phyloP scores from a whole-genome alignment of 2,113 vertebrate species.

The Tenebrosternarchus preto region DNA sequence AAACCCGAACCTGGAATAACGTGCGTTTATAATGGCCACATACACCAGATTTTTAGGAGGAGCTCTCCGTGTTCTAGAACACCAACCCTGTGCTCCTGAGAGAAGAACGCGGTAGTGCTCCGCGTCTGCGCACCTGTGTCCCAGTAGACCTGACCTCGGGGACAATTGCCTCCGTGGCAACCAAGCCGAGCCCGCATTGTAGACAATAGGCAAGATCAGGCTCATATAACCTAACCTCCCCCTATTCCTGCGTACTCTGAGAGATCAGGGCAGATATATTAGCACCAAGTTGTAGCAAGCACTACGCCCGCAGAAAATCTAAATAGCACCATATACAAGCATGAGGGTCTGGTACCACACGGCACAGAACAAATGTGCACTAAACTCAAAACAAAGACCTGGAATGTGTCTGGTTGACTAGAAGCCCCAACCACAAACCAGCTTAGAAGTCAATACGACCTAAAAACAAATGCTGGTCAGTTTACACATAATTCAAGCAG shows the following conservation, averaged over 20 bases:
- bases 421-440: neutral
- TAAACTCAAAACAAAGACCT: too few relatives aligned
- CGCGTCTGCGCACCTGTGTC: neutral
- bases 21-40: too few relatives aligned
- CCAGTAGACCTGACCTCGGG: conserved; percentile 3
- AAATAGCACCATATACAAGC: neutral
- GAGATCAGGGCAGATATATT: conserved; percentile 13
- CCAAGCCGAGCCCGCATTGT: conserved; percentile 20
- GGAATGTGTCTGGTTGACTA: too few relatives aligned
- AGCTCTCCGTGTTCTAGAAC: neutral
- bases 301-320: neutral
- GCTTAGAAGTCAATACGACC: too few relatives aligned
- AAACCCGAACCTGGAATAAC: conserved; percentile 1
- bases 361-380: too few relatives aligned
- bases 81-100: neutral
- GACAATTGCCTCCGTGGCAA: conserved; percentile 51
- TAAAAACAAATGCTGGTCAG: too few relatives aligned
- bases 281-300: neutral
- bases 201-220: conserved; percentile 52
- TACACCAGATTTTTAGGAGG: neutral
- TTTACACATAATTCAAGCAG: neutral
- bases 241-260: conserved; percentile 28
- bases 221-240: conserved; percentile 30
- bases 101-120: neutral
- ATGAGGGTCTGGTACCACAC: neutral